These are phyloP conservation scores for Ectemnius lituratus DNA, from an alignment of 2,888 invertebrate species.

Conservation along the genomic window DNA sequence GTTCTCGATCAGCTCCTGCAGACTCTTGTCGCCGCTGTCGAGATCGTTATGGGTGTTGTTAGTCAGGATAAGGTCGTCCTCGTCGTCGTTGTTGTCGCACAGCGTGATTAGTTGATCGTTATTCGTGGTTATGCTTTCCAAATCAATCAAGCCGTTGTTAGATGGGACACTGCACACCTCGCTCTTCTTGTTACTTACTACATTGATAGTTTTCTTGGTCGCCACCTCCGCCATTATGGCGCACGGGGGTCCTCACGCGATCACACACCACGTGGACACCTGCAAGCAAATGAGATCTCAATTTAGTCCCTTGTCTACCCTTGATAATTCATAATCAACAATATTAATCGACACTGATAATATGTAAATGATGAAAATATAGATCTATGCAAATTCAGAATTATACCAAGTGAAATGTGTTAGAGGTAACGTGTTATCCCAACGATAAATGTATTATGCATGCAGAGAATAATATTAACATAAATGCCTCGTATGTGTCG, in stretches of 20 bases:
- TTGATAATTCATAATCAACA: background rate
- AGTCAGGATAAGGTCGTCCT: constrained; percentile 69
- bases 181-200: constrained; percentile 75
- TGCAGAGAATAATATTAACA: no score
- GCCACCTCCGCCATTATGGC: constrained; percentile 75
- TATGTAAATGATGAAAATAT: no score
- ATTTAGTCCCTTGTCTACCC: background rate
- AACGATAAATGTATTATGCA: no score
- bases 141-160: constrained; percentile 77
- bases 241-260: constrained; percentile 48
- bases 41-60: constrained; percentile 72
- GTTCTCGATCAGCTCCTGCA: constrained; percentile 75
- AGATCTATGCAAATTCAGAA: no score
- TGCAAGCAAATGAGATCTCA: constrained; percentile 39
- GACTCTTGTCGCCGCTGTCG: constrained; percentile 73
- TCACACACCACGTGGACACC: constrained; percentile 59
- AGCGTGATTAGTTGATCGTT: constrained; percentile 74
- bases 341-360: background rate
- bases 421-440: no score
- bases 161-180: constrained; percentile 75
- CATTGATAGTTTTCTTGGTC: constrained; percentile 74
- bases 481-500: no score
- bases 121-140: constrained; percentile 74
- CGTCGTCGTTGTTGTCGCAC: constrained; percentile 72
- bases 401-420: no score